Conservation (phyloP, 1,140 invertebrate species). For the Diplogasteroides magnus region DNA sequence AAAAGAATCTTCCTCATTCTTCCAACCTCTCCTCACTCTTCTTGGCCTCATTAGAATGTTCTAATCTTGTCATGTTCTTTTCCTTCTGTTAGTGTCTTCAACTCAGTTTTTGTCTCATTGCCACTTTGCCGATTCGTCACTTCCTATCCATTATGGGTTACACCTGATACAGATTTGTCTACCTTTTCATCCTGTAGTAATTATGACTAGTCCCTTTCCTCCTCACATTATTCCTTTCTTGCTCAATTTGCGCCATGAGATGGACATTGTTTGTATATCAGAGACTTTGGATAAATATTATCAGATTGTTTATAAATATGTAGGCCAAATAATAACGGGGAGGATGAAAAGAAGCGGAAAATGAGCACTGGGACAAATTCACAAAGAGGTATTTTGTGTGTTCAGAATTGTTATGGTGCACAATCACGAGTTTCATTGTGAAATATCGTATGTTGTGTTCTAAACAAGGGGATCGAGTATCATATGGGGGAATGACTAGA, state of each 20-base stretch:
- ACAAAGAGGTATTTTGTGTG: no score
- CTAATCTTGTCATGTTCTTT: background rate
- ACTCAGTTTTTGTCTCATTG: background rate
- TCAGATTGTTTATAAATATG: no score
- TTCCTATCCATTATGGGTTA: background rate
- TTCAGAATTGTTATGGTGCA: no score
- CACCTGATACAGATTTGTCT: background rate
- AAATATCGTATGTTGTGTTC: background rate
- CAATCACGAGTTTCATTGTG: no score
- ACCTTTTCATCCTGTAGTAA: background rate
- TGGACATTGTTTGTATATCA: no score
- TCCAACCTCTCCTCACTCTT: background rate
- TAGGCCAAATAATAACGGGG: no score
- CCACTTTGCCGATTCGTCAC: background rate
- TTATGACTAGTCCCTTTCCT: background rate
- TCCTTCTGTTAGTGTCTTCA: background rate
- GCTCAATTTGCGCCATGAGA: no score
- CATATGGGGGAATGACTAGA: constrained; percentile 1
- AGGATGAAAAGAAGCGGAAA: background rate
- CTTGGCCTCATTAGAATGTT: background rate
- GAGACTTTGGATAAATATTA: no score
- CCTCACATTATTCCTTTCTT: background rate
- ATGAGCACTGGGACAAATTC: background rate
- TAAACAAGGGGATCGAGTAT: background rate
- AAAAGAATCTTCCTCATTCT: background rate